A percentile compares a stretch with the other conserved stretches of the same genome.
Evolutionary conservation across 2,113 vertebrate genomes (phyloP).

Genomic region (Halcyon malimbica): DNA sequence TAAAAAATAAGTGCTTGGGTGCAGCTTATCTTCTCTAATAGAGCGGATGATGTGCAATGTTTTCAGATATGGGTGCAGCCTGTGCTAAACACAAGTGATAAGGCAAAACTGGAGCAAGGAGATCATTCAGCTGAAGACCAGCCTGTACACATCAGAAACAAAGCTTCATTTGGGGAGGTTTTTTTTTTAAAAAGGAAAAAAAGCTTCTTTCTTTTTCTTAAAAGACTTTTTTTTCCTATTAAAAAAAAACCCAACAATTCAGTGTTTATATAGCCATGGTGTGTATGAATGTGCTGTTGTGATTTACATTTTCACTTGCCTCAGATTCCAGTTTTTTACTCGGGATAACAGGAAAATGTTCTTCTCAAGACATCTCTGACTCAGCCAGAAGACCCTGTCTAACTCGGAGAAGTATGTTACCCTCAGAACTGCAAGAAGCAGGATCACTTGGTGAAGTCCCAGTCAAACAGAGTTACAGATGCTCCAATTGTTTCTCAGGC

Average conservation of each 20-base stretch:
- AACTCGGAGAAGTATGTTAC: accelerated
- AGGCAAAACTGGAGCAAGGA: not conserved
- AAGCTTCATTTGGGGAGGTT: not conserved
- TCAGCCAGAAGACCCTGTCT: not conserved
- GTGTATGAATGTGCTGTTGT: not conserved
- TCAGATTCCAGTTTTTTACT: not conserved
- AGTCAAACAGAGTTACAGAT: not conserved
- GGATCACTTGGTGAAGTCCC: not conserved
- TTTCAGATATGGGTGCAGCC: accelerated
- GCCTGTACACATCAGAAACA: not conserved
- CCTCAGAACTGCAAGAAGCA: not conserved
- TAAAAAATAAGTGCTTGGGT: not conserved
- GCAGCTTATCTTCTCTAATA: not conserved
- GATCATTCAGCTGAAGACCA: not conserved
- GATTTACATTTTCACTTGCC: not conserved
- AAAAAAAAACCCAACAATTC: too few species aligned
- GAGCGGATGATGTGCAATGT: accelerated
- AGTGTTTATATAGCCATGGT: not conserved
- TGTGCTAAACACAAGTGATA: not conserved
- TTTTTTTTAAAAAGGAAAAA: too few species aligned
- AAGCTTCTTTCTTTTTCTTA: too few species aligned
- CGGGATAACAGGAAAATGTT: not conserved
- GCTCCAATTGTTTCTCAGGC: not conserved
- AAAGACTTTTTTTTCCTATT: too few species aligned
- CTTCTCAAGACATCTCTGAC: not conserved